Evolutionary conservation across 2,113 vertebrate genomes (phyloP).

Genomic region (human): GRCh38 chr19:6285001-6285500

Average conservation of each 20-base stretch:
- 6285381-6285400: no score
- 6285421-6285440: no score
- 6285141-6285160: background rate
- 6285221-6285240: background rate
- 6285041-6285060: background rate
- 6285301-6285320: no score
- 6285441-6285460: no score
- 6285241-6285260: background rate
- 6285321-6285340: no score
- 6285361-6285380: accelerated
- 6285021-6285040: no score
- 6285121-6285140: background rate
- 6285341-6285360: no score
- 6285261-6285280: accelerated
- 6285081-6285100: background rate
- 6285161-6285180: background rate
- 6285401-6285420: no score
- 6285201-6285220: background rate
- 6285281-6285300: no score
- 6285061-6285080: background rate
- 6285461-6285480: no score
- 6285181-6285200: background rate
- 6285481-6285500: no score
- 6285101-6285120: background rate
- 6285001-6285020: no score